Conservation (phyloP, 2,113 vertebrate species). For the Psophia crepitans region DNA sequence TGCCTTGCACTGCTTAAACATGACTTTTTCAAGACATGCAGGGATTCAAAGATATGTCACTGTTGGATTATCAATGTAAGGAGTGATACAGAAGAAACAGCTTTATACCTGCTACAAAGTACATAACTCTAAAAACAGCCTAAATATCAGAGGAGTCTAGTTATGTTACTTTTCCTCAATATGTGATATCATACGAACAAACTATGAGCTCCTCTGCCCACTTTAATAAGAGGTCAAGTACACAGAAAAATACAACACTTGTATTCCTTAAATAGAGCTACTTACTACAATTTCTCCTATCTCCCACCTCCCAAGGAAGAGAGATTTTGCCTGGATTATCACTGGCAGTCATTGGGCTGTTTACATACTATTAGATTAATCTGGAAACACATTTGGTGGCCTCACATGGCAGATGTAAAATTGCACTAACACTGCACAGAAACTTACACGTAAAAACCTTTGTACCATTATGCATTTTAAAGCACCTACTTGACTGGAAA, state of each 20-base stretch:
- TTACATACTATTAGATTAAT: not conserved
- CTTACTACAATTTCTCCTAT: not conserved
- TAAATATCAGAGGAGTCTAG: not conserved
- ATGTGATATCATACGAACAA: not conserved
- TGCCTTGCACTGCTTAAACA: not conserved
- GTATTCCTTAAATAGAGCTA: not conserved
- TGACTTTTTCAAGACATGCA: not conserved
- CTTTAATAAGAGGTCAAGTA: not conserved
- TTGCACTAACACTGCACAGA: not conserved
- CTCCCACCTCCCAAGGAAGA: not conserved
- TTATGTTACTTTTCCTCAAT: not conserved
- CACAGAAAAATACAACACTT: not conserved
- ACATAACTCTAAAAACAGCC: not conserved
- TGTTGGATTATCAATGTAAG: not conserved
- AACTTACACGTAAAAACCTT: not conserved
- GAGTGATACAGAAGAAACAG: not conserved
- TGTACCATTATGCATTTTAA: not conserved
- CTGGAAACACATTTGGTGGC: not conserved
- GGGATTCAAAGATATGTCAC: not conserved
- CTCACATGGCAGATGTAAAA: not conserved
- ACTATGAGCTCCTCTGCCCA: not conserved
- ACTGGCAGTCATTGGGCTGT: not conserved
- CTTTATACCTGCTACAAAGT: not conserved
- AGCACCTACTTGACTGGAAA: not conserved
- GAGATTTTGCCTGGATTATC: not conserved